phyloP scores from a whole-genome alignment of 2,888 invertebrate species.

The Pyrrhosoma nymphula region DNA sequence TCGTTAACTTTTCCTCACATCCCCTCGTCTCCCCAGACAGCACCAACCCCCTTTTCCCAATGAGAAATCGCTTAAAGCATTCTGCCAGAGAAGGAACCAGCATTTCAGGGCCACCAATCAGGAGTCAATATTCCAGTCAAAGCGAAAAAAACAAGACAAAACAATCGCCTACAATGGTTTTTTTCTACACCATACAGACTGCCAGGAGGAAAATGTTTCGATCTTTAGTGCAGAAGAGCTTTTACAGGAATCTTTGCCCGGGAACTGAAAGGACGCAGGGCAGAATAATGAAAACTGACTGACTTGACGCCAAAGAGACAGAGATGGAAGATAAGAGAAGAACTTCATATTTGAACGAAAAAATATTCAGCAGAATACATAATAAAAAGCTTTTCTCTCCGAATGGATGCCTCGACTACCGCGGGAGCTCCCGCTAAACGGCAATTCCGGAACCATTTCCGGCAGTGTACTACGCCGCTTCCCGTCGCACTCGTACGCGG shows the following conservation, averaged over 20 bases:
- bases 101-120: background rate
- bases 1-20: background rate
- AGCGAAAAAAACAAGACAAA: too few relatives aligned
- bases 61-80: background rate
- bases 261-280: background rate
- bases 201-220: background rate
- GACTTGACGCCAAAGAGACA: background rate
- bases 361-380: background rate
- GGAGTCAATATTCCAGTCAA: background rate
- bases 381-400: background rate
- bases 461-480: background rate
- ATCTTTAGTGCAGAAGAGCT: background rate
- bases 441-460: background rate
- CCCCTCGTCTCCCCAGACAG: background rate
- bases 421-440: background rate
- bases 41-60: background rate
- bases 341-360: background rate
- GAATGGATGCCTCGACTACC: background rate
- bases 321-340: background rate
- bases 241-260: background rate
- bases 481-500: background rate
- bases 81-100: background rate
- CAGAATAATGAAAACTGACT: background rate
- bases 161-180: background rate
- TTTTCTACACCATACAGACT: background rate